Conservation (phyloP, 2,797 vertebrate species). For the Rousettus madagascariensis region DNA sequence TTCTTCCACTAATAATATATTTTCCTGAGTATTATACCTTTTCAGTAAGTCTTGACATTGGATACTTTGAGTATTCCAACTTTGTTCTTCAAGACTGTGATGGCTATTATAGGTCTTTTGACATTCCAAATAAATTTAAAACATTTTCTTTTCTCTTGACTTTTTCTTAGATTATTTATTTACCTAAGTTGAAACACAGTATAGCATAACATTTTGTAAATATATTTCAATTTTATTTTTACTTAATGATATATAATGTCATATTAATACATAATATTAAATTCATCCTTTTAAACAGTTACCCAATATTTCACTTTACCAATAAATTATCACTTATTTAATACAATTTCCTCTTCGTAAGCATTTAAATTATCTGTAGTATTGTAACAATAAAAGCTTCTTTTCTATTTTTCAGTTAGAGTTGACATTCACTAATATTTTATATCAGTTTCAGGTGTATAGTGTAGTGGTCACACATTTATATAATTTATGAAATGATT, state of each 20-base stretch:
- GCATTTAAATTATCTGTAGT: background rate
- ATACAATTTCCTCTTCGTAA: background rate
- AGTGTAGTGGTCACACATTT: too few species aligned
- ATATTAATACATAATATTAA: background rate
- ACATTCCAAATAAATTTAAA: background rate
- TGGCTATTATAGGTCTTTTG: background rate
- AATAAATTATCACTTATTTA: background rate
- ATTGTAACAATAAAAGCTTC: background rate
- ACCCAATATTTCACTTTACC: background rate
- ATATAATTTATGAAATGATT: too few species aligned
- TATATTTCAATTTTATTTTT: conserved; percentile 6
- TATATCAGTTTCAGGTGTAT: too few species aligned
- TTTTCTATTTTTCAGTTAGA: background rate
- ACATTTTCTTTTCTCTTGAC: background rate
- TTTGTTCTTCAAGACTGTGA: background rate
- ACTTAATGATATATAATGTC: background rate
- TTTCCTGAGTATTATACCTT: background rate
- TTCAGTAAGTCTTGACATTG: background rate
- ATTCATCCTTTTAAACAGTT: background rate
- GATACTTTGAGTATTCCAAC: background rate
- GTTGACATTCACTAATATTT: too few species aligned
- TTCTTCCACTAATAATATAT: background rate
- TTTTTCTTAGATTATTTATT: background rate
- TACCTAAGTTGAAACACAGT: background rate
- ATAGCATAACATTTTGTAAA: background rate